Conservation (phyloP, 2,888 invertebrate species). For the Drosophila kokeensis region DNA sequence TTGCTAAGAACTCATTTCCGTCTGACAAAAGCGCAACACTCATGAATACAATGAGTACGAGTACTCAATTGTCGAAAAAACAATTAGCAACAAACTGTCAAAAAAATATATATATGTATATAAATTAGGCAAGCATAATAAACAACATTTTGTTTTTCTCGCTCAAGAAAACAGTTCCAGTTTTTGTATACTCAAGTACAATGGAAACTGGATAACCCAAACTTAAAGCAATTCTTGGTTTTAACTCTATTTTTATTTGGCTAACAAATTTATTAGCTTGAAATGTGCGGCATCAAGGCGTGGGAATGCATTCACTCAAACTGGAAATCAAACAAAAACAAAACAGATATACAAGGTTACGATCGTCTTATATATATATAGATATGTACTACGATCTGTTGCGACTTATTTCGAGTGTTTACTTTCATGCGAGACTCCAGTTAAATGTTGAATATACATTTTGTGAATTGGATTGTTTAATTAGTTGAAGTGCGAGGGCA, state of each 20-base stretch:
- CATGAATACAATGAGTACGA: conserved; percentile 32
- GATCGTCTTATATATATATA: conserved; percentile 5
- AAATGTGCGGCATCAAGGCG: conserved; percentile 61
- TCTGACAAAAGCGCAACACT: conserved; percentile 50
- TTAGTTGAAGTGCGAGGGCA: conserved; percentile 39
- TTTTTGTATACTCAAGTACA: conserved; percentile 51
- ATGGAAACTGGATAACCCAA: conserved; percentile 28
- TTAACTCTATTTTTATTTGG: conserved; percentile 40
- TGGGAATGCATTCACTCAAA: conserved; percentile 67
- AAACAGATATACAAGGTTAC: conserved; percentile 39
- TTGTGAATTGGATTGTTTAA: conserved; percentile 43
- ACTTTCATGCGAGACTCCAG: conserved; percentile 45
- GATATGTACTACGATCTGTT: conserved; percentile 5
- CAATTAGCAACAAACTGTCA: conserved; percentile 74
- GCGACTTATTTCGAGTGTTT: conserved; percentile 55
- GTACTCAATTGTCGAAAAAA: conserved; percentile 22
- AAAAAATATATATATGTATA: conserved; percentile 32
- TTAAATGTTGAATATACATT: conserved; percentile 42
- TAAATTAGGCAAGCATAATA: conserved; percentile 18
- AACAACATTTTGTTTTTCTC: conserved; percentile 23
- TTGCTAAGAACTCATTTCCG: conserved; percentile 64
- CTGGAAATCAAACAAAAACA: conserved; percentile 33
- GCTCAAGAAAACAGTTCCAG: conserved; percentile 34
- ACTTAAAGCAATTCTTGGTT: neutral
- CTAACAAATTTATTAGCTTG: conserved; percentile 62